These are phyloP conservation scores for Chrysochloris asiatica DNA, from an alignment of 2,113 vertebrate species.

Conservation along the genomic window DNA sequence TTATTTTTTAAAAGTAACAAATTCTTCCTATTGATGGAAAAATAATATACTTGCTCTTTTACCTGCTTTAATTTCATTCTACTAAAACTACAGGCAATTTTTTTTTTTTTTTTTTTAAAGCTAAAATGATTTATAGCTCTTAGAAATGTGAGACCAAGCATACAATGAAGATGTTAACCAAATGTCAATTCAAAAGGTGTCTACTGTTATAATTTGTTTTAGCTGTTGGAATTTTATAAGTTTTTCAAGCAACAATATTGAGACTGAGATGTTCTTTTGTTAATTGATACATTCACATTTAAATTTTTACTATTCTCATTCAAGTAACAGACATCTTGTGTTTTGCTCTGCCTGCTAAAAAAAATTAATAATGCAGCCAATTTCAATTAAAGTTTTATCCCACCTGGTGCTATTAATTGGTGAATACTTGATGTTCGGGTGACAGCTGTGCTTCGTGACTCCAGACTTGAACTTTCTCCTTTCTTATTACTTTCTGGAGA, in stretches of 20 bases:
- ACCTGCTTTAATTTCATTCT: background rate
- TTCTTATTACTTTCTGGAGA: constrained; percentile 86
- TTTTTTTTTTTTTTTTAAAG: constrained; percentile 20
- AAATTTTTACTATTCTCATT: constrained; percentile 39
- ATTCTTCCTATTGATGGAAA: constrained; percentile 11
- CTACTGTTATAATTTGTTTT: constrained; percentile 46
- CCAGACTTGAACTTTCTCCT: constrained; percentile 85
- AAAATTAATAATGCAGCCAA: constrained; percentile 52
- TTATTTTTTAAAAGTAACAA: constrained; percentile 51
- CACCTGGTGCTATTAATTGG: constrained; percentile 90
- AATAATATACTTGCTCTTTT: background rate
- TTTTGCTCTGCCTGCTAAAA: constrained; percentile 44
- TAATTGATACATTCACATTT: constrained; percentile 33
- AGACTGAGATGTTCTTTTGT: constrained; percentile 22
- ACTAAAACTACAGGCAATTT: constrained; percentile 46
- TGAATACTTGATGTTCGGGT: constrained; percentile 87
- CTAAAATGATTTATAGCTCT: background rate
- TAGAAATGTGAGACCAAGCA: background rate
- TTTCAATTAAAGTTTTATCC: constrained; percentile 35
- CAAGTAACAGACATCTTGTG: background rate
- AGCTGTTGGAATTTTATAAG: constrained; percentile 14
- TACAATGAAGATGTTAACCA: constrained; percentile 51
- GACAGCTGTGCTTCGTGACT: constrained; percentile 84
- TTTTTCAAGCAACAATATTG: constrained; percentile 27
- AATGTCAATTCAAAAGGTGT: background rate